A percentile compares a stretch with the other conserved stretches of the same genome.
Evolutionary conservation across 2,888 invertebrate genomes (phyloP).

Genomic region (Napeogenes inachia): DNA sequence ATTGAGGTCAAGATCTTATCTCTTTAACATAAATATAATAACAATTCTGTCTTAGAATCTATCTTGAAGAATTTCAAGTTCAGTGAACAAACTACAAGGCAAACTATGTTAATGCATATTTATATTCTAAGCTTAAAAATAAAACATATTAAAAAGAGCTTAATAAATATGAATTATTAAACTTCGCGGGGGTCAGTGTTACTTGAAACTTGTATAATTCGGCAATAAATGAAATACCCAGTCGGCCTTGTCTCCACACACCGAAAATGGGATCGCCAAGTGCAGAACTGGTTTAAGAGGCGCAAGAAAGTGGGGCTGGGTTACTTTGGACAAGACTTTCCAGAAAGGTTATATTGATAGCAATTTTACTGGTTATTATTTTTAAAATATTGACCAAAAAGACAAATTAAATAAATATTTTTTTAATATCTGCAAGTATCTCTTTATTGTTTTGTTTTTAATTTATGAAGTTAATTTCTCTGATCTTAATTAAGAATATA

Average conservation of each 20-base stretch:
- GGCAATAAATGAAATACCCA: not conserved
- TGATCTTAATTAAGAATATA: too few species aligned
- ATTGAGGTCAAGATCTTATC: slow-evolving; percentile 1
- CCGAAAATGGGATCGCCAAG: slow-evolving; percentile 3
- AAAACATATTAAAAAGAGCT: too few species aligned
- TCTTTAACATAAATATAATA: not conserved
- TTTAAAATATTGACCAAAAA: too few species aligned
- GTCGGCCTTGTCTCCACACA: slow-evolving; percentile 1
- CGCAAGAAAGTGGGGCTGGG: slow-evolving; percentile 1
- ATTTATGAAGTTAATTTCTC: too few species aligned
- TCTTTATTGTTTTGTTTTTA: too few species aligned
- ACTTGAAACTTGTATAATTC: not conserved
- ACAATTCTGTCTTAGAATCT: not conserved
- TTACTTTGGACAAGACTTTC: not conserved
- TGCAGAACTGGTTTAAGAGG: slow-evolving; percentile 1
- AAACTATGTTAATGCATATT: too few species aligned
- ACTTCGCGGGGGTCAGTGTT: too few species aligned
- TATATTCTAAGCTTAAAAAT: too few species aligned
- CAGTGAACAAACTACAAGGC: too few species aligned
- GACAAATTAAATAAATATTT: too few species aligned
- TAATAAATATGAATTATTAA: too few species aligned
- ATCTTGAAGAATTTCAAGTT: not conserved
- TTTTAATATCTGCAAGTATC: too few species aligned
- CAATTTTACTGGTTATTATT: not conserved
- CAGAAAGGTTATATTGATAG: not conserved